These are phyloP conservation scores for Sarcophaga variegata DNA, from an alignment of 2,888 invertebrate genomes.

Conservation along the genomic window DNA sequence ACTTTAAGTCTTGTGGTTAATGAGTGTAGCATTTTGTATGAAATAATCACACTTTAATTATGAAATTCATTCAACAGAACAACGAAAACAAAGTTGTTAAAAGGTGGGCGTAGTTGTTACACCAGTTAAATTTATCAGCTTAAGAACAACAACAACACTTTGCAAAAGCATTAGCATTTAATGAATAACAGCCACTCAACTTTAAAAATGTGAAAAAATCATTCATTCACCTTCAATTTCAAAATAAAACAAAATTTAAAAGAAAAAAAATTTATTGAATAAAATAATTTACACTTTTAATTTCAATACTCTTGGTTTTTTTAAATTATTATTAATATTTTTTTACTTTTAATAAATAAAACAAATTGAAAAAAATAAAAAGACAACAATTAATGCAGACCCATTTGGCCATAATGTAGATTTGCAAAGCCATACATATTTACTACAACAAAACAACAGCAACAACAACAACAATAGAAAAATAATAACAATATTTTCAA, in stretches of 20 bases:
- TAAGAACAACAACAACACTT: neutral
- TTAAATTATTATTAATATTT: no score
- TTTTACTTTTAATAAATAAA: neutral
- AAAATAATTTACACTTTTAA: conserved; percentile 36
- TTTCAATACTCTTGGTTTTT: neutral
- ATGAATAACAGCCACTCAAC: neutral
- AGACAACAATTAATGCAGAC: neutral
- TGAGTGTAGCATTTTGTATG: conserved; percentile 23
- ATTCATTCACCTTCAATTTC: conserved; percentile 33
- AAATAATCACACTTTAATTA: conserved; percentile 42
- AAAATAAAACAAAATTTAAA: neutral
- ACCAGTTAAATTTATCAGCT: conserved; percentile 30
- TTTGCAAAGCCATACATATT: no score
- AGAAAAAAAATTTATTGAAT: no score
- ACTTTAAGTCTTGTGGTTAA: conserved; percentile 24
- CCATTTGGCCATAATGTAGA: no score
- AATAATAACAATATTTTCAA: no score
- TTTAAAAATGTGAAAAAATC: conserved; percentile 17
- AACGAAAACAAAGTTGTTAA: conserved; percentile 24
- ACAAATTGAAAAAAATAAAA: neutral
- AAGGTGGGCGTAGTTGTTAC: conserved; percentile 59
- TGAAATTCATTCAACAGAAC: neutral
- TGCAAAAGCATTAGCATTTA: neutral
- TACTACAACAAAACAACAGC: no score
- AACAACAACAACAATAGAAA: no score